Evolutionary conservation across 1,140 invertebrate species (phyloP).

Genomic region (Protaetia brevitarsis): DNA sequence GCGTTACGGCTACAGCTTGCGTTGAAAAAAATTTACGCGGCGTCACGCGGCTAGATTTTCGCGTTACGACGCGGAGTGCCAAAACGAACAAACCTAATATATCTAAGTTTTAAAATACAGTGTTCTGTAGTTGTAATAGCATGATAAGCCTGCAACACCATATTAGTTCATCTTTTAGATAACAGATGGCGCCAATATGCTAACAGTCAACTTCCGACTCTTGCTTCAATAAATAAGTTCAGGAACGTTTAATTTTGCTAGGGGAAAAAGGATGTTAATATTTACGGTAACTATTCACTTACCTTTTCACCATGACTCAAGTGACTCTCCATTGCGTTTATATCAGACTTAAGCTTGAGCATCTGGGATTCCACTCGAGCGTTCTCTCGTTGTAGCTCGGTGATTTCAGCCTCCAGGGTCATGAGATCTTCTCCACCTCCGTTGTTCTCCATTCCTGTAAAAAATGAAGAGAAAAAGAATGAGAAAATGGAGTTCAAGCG

Average conservation of each 20-base stretch:
- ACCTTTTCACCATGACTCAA: constrained; percentile 87
- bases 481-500: not conserved
- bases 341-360: constrained; percentile 85
- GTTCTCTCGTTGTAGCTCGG: constrained; percentile 88
- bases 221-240: too few relatives aligned
- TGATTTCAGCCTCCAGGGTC: constrained; percentile 85
- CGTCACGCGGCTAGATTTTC: too few relatives aligned
- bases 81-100: too few relatives aligned
- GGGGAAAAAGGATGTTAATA: not conserved
- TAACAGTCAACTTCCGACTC: not conserved
- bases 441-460: constrained; percentile 45
- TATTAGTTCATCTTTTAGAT: too few relatives aligned
- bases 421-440: constrained; percentile 72
- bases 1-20: too few relatives aligned
- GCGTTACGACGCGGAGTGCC: too few relatives aligned
- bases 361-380: constrained; percentile 88
- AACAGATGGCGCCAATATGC: too few relatives aligned
- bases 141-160: too few relatives aligned
- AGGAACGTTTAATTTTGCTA: not conserved
- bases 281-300: constrained; percentile 40
- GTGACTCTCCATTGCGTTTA: constrained; percentile 87
- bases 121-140: too few relatives aligned
- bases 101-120: too few relatives aligned
- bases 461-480: constrained; percentile 18
- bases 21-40: too few relatives aligned